Conservation (phyloP, 2,888 invertebrate species). For the Trichopria drosophilae region DNA sequence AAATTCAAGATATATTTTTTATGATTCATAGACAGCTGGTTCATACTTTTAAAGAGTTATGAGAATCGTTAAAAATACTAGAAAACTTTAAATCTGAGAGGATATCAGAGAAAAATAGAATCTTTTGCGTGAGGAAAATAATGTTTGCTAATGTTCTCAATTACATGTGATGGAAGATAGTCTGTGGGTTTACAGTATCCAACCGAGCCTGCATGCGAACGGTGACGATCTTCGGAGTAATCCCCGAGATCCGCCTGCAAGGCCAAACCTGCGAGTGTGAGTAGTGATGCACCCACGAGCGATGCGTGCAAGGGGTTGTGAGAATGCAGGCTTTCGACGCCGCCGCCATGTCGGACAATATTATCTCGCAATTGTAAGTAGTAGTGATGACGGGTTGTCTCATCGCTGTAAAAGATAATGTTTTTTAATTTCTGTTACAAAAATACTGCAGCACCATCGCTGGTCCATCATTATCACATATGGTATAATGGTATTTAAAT, state of each 20-base stretch:
- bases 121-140: background rate
- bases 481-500: no score
- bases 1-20: slow-evolving; percentile 1
- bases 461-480: no score
- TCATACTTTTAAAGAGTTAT: no score
- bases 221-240: slow-evolving; percentile 63
- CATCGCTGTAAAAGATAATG: slow-evolving; percentile 65
- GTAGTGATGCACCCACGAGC: slow-evolving; percentile 70
- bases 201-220: slow-evolving; percentile 50
- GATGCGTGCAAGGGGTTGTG: slow-evolving; percentile 62
- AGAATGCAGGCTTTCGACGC: slow-evolving; percentile 54
- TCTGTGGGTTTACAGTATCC: slow-evolving; percentile 81
- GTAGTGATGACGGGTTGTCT: slow-evolving; percentile 89
- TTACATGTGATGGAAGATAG: slow-evolving; percentile 76
- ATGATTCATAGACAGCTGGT: no score
- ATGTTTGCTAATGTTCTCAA: no score
- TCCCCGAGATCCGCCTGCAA: slow-evolving; percentile 92
- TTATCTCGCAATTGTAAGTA: slow-evolving; percentile 94
- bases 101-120: background rate
- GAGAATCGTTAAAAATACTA: background rate
- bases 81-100: background rate
- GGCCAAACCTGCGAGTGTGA: slow-evolving; percentile 84
- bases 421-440: background rate
- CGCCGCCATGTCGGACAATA: slow-evolving; percentile 62
- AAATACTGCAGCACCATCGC: no score